Evolutionary conservation across 2,113 vertebrate species (phyloP), one percentile per base, ranked within the genome.

Genomic region (Pleuronectes platessa): DNA sequence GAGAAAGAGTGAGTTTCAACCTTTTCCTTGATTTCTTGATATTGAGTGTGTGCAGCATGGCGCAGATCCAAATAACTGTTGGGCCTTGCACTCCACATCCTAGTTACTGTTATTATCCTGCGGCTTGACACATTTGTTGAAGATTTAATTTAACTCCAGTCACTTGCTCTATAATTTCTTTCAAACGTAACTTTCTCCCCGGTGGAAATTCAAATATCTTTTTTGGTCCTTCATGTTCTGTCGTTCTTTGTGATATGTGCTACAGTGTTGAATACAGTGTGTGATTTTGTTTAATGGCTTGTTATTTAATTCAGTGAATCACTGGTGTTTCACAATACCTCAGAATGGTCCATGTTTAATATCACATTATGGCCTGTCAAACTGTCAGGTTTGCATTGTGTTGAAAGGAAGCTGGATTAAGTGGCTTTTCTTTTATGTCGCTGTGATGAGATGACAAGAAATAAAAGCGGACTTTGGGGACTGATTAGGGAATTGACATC

Each of bases 401-500:
- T 59, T 71, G 70, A 71, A 67, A 74, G 64, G 68, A 79, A 62
- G 47, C 58, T 66, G 55, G 59, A 90, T 78, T 81, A 81, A 71
- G 60, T 51, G 24, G 53, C 59, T 31, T 75, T 68, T 79, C 83
- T 80, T 82, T 85, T 80, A 68, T 74, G 61, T 77, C 8, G 45
- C 61, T 18, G 45, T 76, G 85, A 90, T 61, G 71, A 74, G 51
- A 84, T 71, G 83, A 78, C 74, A 87, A 40, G 59, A 82, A 89
- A 82, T 82, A 84, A 90, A 89, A 88, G 83, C 67, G 51, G 37
- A 76, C 47, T 79, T 81, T n/a, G 35, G 35, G 55, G 73, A 85
- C 67, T 84, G 78, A 88, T 89, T 84, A 76, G 74, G 69, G 88
- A 92, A 89, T 75, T 87, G 74, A 86, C 75, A 73, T 20, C 60